Percentiles rank a stretch among this genome's conserved stretches.
phyloP scores from a whole-genome alignment of 2,888 invertebrate species.

The Drosophila prostipennis region DNA sequence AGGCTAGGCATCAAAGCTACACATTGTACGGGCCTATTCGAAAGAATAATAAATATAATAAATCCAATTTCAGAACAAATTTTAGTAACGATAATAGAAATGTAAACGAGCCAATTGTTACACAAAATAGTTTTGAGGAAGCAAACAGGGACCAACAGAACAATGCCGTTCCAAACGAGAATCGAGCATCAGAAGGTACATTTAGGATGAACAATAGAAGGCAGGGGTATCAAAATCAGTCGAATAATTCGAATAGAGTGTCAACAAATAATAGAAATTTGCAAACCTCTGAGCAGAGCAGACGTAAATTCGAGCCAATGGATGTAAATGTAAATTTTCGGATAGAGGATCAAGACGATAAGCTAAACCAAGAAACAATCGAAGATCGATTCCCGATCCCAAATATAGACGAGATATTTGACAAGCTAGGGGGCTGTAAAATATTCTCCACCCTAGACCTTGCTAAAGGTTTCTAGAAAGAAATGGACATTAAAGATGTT shows the following conservation, averaged over 20 bases:
- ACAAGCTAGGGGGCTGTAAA: too few species aligned
- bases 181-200: neutral
- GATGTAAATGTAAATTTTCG: constrained; percentile 1
- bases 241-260: neutral
- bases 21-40: constrained; percentile 10
- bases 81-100: constrained; percentile 1
- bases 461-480: too few species aligned
- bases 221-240: too few species aligned
- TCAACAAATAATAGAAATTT: neutral
- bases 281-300: neutral
- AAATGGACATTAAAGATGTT: too few species aligned
- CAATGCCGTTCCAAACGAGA: neutral
- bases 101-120: too few species aligned
- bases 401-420: too few species aligned
- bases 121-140: too few species aligned
- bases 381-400: too few species aligned
- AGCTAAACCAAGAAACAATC: too few species aligned
- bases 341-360: constrained; percentile 1
- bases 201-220: neutral
- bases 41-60: neutral
- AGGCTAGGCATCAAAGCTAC: constrained; percentile 16
- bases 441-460: too few species aligned
- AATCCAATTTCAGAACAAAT: neutral
- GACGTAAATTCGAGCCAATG: constrained; percentile 1
- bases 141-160: too few species aligned